Conservation (phyloP, 2,797 vertebrate species). For the Protonibea diacanthus region DNA sequence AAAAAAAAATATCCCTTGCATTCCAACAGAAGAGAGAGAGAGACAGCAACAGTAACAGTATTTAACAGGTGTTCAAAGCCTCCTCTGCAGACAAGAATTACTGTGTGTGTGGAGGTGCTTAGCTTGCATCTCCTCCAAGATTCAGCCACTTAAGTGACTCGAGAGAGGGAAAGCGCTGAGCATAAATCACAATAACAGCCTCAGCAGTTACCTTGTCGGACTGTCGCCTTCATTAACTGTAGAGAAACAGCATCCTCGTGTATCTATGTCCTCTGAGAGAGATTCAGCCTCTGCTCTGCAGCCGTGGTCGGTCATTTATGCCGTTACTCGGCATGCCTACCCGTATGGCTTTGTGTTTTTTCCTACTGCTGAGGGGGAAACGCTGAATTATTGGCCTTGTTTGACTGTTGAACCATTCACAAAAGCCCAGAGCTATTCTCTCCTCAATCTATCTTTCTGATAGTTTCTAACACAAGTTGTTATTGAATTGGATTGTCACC, state of each 20-base stretch:
- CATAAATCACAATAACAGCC: constrained; percentile 57
- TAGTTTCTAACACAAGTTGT: constrained; percentile 23
- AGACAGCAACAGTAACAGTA: background rate
- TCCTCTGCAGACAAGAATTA: background rate
- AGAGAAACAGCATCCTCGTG: constrained; percentile 2
- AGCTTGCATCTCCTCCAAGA: constrained; percentile 42
- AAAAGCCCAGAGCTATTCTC: constrained; percentile 16
- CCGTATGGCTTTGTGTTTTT: constrained; percentile 2
- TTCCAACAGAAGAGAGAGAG: background rate
- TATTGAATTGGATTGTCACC: constrained; percentile 49
- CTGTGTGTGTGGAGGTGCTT: constrained; percentile 40
- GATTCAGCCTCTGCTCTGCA: background rate
- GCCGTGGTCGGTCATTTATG: constrained; percentile 5
- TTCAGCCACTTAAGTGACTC: constrained; percentile 41
- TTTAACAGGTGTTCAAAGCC: background rate
- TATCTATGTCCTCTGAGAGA: constrained; percentile 5
- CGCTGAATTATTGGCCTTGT: constrained; percentile 31
- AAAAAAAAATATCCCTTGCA: background rate
- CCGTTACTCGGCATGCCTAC: background rate
- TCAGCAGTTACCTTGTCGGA: constrained; percentile 19
- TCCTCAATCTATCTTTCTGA: constrained; percentile 49
- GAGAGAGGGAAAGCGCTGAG: constrained; percentile 16
- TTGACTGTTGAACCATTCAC: constrained; percentile 26
- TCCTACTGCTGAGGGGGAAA: constrained; percentile 6
- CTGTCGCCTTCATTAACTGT: constrained; percentile 35